phyloP scores from a whole-genome alignment of 2,113 vertebrate genomes.

The Himantopus leucocephalus region DNA sequence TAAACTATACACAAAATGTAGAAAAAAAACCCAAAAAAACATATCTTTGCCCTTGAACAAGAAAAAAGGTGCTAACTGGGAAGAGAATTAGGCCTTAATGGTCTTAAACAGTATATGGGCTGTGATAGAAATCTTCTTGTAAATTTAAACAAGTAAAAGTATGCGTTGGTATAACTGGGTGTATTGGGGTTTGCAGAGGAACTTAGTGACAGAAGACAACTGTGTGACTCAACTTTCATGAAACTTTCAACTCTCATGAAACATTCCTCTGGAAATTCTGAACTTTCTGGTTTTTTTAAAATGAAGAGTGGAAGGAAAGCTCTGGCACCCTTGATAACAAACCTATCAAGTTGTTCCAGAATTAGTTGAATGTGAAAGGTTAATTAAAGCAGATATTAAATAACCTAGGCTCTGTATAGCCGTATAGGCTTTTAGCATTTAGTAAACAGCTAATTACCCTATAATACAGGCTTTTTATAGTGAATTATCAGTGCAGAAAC shows the following conservation, averaged over 20 bases:
- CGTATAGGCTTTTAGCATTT: constrained; percentile 35
- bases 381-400: constrained; percentile 64
- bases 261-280: neutral
- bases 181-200: neutral
- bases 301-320: neutral
- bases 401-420: neutral
- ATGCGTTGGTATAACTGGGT: neutral
- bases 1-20: neutral
- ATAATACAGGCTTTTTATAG: constrained; percentile 52
- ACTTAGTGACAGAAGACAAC: neutral
- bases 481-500: constrained; percentile 70
- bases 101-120: neutral
- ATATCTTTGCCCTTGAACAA: neutral
- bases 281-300: neutral
- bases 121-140: neutral
- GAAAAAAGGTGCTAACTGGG: neutral
- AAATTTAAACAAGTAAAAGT: neutral
- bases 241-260: neutral
- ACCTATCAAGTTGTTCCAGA: neutral
- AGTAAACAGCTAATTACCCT: constrained; percentile 70
- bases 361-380: constrained; percentile 42
- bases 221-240: neutral
- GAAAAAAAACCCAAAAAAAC: neutral
- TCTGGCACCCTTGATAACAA: neutral
- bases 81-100: neutral